A percentile compares a stretch with the other conserved stretches of the same genome.
Conservation (phyloP, 2,797 vertebrate species). For the Sus cebifrons region DNA sequence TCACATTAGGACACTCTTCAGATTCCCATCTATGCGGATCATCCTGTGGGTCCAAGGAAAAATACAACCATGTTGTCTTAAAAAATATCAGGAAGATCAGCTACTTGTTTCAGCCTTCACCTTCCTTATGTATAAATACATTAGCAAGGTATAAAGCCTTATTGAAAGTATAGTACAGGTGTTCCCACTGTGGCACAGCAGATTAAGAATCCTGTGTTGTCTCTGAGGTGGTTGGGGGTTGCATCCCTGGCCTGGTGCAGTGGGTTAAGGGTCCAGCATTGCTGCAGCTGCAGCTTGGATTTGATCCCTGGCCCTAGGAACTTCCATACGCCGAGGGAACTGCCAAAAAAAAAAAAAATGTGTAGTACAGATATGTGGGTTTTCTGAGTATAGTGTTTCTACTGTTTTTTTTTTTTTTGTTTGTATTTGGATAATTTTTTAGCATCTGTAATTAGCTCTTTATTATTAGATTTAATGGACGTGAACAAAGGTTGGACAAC, state of each 20-base stretch:
- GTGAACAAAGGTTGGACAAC: not conserved
- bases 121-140: slow-evolving; percentile 6
- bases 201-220: too few relatives aligned
- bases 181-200: too few relatives aligned
- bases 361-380: not conserved
- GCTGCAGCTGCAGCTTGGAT: too few relatives aligned
- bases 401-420: not conserved
- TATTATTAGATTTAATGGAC: slow-evolving; percentile 20
- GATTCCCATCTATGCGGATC: slow-evolving; percentile 9
- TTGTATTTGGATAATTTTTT: not conserved
- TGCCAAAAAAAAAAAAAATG: too few relatives aligned
- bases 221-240: too few relatives aligned
- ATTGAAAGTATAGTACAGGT: not conserved
- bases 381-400: slow-evolving; percentile 46
- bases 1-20: not conserved
- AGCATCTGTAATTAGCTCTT: not conserved
- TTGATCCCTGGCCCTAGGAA: too few relatives aligned
- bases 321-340: too few relatives aligned
- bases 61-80: not conserved
- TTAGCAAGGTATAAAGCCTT: not conserved
- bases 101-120: not conserved
- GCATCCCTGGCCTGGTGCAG: too few relatives aligned
- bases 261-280: too few relatives aligned
- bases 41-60: not conserved
- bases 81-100: slow-evolving; percentile 21